Percentiles rank a stretch among this genome's conserved stretches.
These are phyloP conservation scores for Trachelus stipa DNA, from an alignment of 2,888 invertebrate species.

Conservation along the genomic window DNA sequence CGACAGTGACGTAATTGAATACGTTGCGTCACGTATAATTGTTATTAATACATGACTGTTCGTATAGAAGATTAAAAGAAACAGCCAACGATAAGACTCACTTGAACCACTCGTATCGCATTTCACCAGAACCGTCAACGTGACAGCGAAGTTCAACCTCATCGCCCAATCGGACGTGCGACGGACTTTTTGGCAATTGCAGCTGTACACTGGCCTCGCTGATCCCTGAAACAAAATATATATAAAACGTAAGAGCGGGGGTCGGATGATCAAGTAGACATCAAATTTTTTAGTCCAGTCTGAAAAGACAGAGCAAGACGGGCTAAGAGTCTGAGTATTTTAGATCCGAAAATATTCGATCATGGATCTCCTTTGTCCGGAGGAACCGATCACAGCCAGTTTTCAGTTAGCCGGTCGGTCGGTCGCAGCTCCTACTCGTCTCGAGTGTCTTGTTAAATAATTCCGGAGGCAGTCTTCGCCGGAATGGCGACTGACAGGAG, in stretches of 20 bases:
- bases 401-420: neutral
- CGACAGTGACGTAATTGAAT: neutral
- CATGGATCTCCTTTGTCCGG: neutral
- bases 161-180: slow-evolving; percentile 67
- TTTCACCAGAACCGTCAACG: slow-evolving; percentile 75
- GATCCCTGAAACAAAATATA: slow-evolving; percentile 69
- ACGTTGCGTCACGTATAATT: neutral
- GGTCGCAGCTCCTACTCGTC: neutral
- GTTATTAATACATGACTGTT: neutral
- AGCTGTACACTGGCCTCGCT: slow-evolving; percentile 72
- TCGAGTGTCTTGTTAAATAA: neutral
- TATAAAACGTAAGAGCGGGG: slow-evolving; percentile 12
- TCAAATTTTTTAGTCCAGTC: too few species aligned
- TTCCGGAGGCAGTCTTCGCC: neutral
- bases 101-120: slow-evolving; percentile 77
- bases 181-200: slow-evolving; percentile 70
- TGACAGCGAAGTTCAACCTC: slow-evolving; percentile 75
- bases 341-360: slow-evolving; percentile 18
- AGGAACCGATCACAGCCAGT: neutral
- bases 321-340: neutral
- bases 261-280: slow-evolving; percentile 17
- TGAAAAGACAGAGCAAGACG: neutral
- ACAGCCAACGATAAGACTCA: slow-evolving; percentile 52
- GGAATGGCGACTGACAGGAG: neutral
- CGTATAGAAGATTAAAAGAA: neutral